These are phyloP conservation scores for Periophthalmus magnuspinnatus DNA, from an alignment of 2,797 vertebrate species.

Conservation along the genomic window DNA sequence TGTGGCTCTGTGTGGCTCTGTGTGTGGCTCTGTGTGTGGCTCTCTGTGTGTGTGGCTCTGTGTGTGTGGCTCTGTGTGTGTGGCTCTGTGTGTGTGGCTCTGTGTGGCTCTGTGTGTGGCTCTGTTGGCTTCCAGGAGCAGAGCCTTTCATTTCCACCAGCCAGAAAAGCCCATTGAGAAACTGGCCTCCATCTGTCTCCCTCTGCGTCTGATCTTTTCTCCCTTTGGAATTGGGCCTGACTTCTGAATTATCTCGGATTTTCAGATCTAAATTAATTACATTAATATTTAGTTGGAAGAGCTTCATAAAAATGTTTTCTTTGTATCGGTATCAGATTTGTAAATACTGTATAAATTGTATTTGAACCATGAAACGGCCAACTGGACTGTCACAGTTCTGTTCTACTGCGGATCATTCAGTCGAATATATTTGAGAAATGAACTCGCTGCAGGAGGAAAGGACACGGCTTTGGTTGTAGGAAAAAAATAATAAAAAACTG, in stretches of 20 bases:
- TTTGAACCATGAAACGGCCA: neutral
- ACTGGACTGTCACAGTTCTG: too few species aligned
- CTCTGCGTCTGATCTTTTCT: slow-evolving; percentile 5
- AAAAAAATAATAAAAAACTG: too few species aligned
- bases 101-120: slow-evolving; percentile 15
- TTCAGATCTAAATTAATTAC: neutral
- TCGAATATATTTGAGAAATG: too few species aligned
- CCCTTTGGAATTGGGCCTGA: neutral
- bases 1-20: slow-evolving; percentile 15
- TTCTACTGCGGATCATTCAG: too few species aligned
- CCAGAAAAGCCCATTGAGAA: slow-evolving; percentile 28
- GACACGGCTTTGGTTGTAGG: too few species aligned
- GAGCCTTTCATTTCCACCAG: slow-evolving; percentile 24
- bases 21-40: too few species aligned
- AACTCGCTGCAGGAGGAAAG: too few species aligned
- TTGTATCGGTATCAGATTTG: neutral
- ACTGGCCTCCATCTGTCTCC: slow-evolving; percentile 15
- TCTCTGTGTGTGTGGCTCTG: too few species aligned
- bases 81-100: too few species aligned
- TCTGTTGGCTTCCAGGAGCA: slow-evolving; percentile 17
- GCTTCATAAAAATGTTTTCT: neutral
- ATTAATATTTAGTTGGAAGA: neutral
- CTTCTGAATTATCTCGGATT: slow-evolving; percentile 3
- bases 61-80: slow-evolving; percentile 15
- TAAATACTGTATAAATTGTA: neutral